Evolutionary conservation across 2,113 vertebrate species (phyloP), one percentile per base, ranked within the genome.

Genomic region (Lasiurus borealis): DNA sequence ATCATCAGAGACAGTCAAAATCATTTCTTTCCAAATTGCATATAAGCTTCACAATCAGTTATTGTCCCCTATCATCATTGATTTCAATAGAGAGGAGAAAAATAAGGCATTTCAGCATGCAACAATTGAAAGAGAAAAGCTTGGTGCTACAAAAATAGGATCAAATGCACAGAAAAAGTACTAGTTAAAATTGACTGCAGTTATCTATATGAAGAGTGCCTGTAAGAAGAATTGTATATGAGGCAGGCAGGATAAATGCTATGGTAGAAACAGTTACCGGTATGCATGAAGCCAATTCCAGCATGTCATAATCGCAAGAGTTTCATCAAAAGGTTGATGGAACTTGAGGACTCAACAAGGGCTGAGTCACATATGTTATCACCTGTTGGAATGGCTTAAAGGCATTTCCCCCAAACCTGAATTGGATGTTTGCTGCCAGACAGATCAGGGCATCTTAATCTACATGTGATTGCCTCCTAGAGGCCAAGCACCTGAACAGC

Each of bases 1-100:
- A 82, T 96, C 77, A 91, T 84, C 25, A 76, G 57, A 57, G 73
- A 25, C 77, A 85, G 25, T 92, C n/a, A 81, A 88, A 95, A 93
- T 40, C 36, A 50, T 82, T 73, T 92, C n/a, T 95, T 94, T 48
- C 57, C 11, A 46, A 94, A 90, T 62, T 82, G 31, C 23, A 3
- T 92, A 62, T 90, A 54, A 90, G 64, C 92, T 90, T 88, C 19
- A 69, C 48, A 90, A 69, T 52, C 36, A 94, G 36, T 80, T 52
- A 62, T 84, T 95, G 15, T 92, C 40, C 72, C 36, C 23, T 36
- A 77, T 15, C 48, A 80, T 52, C 76, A 54, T 15, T 93, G 40
- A 78, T 90, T 95, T 94, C 72, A 88, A 77, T 25, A 94, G 40
- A 85, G 15, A 21, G 77, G 46, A 78, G 19, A 34, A 88, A 78